Base-by-base conservation (phyloP, 1,140 invertebrate species). In the Plectrocnemia conspersa region DNA sequence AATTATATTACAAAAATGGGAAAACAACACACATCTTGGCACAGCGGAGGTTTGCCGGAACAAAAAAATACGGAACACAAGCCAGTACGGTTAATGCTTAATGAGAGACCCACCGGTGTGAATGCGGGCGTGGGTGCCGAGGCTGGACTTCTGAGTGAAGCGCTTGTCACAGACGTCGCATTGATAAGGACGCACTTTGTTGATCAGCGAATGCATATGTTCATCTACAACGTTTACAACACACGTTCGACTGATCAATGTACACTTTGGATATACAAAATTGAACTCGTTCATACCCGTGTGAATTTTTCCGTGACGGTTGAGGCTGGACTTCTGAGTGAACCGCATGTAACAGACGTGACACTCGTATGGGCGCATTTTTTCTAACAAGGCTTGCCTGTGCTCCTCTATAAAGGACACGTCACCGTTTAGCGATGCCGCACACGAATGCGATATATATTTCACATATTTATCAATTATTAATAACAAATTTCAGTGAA, bases 101-200 rank as follows among this genome's bases (percentile, higher is more conserved):
- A 33, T 15, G 23, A 71, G 70, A 68, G 70, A 75, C 73, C 72
- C 70, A 75, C 86, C 86, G 49, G 85, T 88, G 69, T 90, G 88
- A 65, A 87, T 86, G 63, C 86, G 77, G 72, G 88, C 88, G 76
- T 91, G 88, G 66, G 88, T 89, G 75, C 89, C 83, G 61, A 86
- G 72, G 70, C 84, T 86, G 64, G 83, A 85, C 75, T 87, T 88
- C 69, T 86, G 83, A 49, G 83, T 85, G 73, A 86, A 88, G 68
- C 83, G 75, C 70, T 85, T 86, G 66, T 85, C 77, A 70, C 84
- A 86, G 64, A 83, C 74, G 65, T 84, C 81, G 72, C 89, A 91
- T 73, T 83, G 79, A 73, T 85, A 89, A 22, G 88, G 87, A 58
- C 82, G 74, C 69, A 76, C 74, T 73, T 79, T 79, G 69, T 80